phyloP scores from a whole-genome alignment of 2,888 invertebrate species.

The Carpatolechia fugitivella region DNA sequence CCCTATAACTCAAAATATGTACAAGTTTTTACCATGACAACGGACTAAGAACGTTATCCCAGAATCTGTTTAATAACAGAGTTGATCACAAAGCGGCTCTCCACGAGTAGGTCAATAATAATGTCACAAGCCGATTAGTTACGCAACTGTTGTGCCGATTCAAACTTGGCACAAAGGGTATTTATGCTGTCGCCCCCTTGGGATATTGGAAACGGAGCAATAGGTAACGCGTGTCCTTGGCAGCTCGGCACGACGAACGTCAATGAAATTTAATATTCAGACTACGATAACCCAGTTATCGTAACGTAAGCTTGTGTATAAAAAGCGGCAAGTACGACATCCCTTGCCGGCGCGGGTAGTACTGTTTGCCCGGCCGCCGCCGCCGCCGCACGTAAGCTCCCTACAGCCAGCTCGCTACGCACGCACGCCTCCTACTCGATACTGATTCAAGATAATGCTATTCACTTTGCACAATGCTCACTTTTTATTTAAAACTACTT shows the following conservation, averaged over 20 bases:
- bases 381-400: conserved; percentile 71
- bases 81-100: neutral
- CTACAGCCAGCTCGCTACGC: conserved; percentile 54
- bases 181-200: conserved; percentile 31
- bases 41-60: neutral
- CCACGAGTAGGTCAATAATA: neutral
- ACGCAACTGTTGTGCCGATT: conserved; percentile 36
- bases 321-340: conserved; percentile 63
- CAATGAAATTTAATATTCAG: conserved; percentile 74
- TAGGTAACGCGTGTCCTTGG: conserved; percentile 65
- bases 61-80: neutral
- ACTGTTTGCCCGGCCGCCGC: conserved; percentile 63
- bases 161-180: conserved; percentile 39
- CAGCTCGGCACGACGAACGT: conserved; percentile 64
- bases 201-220: conserved; percentile 48
- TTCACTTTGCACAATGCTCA: conserved; percentile 12
- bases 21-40: conserved; percentile 6
- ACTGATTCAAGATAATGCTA: conserved; percentile 7
- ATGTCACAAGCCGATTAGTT: conserved; percentile 35
- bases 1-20: conserved; percentile 6
- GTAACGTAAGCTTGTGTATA: conserved; percentile 58
- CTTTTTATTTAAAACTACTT: conserved; percentile 4
- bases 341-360: conserved; percentile 53
- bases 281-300: conserved; percentile 72
- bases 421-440: conserved; percentile 39